Evolutionary conservation across 2,113 vertebrate genomes (phyloP), one percentile per base, ranked within the genome.

Genomic region (Platichthys flesus): DNA sequence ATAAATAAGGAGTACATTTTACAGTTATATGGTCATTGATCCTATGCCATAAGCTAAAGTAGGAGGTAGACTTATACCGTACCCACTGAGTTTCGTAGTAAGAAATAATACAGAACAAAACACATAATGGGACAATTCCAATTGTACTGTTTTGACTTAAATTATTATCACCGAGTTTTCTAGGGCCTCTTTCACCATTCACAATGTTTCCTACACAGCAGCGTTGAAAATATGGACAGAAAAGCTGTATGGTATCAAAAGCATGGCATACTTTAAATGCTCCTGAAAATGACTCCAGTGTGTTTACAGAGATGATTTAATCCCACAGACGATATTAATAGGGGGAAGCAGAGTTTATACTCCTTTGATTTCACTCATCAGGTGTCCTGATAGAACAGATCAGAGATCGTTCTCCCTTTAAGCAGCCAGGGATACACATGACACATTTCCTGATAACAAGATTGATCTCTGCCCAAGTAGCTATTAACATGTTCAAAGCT

Each of bases 261-360:
- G 73, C 76, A 90, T 86, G 84, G 24, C 6, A 62, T 16, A 40
- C 31, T 63, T 63, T n/a, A 72, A 73, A 71, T 65, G 45, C n/a
- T 74, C 3, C 65, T 76, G 12, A 81, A 76, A 68, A 60, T 12
- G 49, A 71, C 0, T 62, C 60, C 67, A 63, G 37, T 62, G 24
- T 24, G 14, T 82, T 83, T 89, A 16, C 61, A 77, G 49, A 24
- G 47, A 72, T 73, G 56, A 81, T 73, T 67, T 74, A 40, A 84
- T 74, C 52, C 64, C 23, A 65, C 55, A 59, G 40, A 59, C 2
- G 7, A 49, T 28, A 26, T 35, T 26, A 58, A 81, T 84, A 74
- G 24, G 49, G 24, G 52, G 47, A 74, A 59, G 18, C 54, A 70
- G n/a, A 73, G 49, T 56, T 67, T 49, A 23, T 58, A 35, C 23